Base-by-base conservation (phyloP, 2,888 invertebrate genomes). In the Polymixis flavicincta region DNA sequence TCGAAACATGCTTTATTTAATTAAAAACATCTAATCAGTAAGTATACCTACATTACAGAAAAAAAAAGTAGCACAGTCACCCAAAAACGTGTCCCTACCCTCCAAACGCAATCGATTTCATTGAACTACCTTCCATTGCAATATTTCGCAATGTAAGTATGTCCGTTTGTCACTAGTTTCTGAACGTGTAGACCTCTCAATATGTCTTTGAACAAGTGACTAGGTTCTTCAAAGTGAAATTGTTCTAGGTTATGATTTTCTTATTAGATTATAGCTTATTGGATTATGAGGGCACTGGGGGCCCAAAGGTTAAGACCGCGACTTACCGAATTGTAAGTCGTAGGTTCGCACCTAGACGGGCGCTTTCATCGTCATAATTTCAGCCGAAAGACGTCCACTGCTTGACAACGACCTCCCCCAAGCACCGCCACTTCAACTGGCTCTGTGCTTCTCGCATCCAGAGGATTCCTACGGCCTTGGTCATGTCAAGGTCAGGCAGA, bases 141-240 rank as follows among this genome's bases (percentile, higher is more conserved):
- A 72, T 37, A 66, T 77, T 85, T 85, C 54, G 83, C 66, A 82
- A 82, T 55, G 37, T 50, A n/a, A n/a, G n/a, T n/a, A 1, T 37
- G 45, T 22, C 3, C 13, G 22, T 42, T 14, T 45, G 32, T 57
- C 57, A 66, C 8, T 65, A 13, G 45, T 63, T 13, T 48, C 7
- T 28, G 42, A 70, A 67, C 82, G 61, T 76, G 82, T 55, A 22
- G 28, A 14, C 13, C 25, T n/a, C n/a, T n/a, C n/a, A n/a, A 25
- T 63, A 52, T 71, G 66, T 64, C 13, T 52, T 1, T 5, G 0
- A 0, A 42, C 78, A 76, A 71, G 83, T 85, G 82, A 55, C 14
- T 0, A 7, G 11, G 28, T 22, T 52, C 28, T 32, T 22, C 9
- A 17, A 14, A 14, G 13, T 25, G 13, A 45, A 48, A 14, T 22